Evolutionary conservation across 2,888 invertebrate genomes (phyloP).

Genomic region (Smittia sp.): DNA sequence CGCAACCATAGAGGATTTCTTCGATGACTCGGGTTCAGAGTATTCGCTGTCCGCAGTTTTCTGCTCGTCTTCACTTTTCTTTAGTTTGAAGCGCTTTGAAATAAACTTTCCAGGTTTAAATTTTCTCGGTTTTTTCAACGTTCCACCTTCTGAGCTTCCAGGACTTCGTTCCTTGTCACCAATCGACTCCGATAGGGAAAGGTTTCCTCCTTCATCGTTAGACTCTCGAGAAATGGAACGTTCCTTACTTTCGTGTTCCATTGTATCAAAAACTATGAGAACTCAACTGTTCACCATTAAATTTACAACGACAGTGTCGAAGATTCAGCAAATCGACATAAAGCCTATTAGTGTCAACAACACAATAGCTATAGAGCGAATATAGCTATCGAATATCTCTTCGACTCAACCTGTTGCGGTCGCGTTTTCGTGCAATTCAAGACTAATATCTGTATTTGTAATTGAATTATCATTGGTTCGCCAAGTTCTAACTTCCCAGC

Average conservation of each 20-base stretch:
- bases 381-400: background rate
- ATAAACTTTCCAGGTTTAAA: constrained; percentile 34
- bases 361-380: background rate
- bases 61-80: background rate
- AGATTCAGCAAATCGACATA: background rate
- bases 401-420: constrained; percentile 25
- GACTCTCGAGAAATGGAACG: background rate
- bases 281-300: constrained; percentile 24
- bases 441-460: background rate
- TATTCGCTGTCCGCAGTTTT: background rate
- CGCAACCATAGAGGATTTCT: background rate
- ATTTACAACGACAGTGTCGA: constrained; percentile 13
- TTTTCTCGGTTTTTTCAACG: constrained; percentile 27
- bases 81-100: constrained; percentile 17
- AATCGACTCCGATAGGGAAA: background rate
- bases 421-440: background rate
- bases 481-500: background rate
- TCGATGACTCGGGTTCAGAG: background rate
- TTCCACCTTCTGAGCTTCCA: background rate
- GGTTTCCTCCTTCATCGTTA: background rate
- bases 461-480: constrained; percentile 13
- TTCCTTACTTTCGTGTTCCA: constrained; percentile 4
- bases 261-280: background rate
- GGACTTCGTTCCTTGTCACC: background rate
- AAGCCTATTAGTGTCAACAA: background rate